These are phyloP conservation scores for Micrasema minimum DNA, from an alignment of 1,140 invertebrate species.

Conservation along the genomic window DNA sequence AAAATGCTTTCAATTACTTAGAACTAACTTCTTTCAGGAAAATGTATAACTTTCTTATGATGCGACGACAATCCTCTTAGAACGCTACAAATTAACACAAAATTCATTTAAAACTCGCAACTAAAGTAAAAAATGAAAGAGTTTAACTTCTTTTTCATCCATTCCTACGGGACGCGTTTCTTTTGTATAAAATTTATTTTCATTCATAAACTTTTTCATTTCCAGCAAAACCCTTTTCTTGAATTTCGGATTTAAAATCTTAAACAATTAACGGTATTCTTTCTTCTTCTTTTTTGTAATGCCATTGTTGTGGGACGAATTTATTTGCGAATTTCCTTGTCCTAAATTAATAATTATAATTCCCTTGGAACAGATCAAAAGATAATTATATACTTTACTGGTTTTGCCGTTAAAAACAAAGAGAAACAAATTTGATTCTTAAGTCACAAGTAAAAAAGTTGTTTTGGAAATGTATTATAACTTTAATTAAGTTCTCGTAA, in stretches of 20 bases:
- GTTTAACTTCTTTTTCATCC: slow-evolving; percentile 23
- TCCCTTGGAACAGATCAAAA: too few species aligned
- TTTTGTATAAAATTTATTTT: slow-evolving; percentile 29
- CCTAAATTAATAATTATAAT: too few species aligned
- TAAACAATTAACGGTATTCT: background rate
- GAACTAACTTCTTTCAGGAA: slow-evolving; percentile 1
- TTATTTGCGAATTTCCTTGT: background rate
- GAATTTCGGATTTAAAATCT: slow-evolving; percentile 16
- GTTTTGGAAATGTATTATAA: too few species aligned
- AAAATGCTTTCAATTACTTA: slow-evolving; percentile 12
- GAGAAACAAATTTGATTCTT: too few species aligned
- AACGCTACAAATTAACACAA: slow-evolving; percentile 33
- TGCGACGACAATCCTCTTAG: slow-evolving; percentile 19
- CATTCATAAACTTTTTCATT: slow-evolving; percentile 19
- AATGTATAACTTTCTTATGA: background rate
- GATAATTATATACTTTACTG: too few species aligned
- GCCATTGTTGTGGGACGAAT: slow-evolving; percentile 3
- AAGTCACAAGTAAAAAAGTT: too few species aligned
- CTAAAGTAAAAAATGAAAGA: slow-evolving; percentile 37
- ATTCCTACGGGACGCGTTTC: background rate
- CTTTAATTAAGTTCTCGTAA: too few species aligned
- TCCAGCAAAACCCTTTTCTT: background rate
- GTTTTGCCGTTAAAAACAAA: too few species aligned
- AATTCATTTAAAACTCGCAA: slow-evolving; percentile 36
- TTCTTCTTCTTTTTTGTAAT: background rate